Evolutionary conservation across 2,888 invertebrate genomes (phyloP), one percentile per base, ranked within the genome.

Genomic region (Tiliacea citrago): DNA sequence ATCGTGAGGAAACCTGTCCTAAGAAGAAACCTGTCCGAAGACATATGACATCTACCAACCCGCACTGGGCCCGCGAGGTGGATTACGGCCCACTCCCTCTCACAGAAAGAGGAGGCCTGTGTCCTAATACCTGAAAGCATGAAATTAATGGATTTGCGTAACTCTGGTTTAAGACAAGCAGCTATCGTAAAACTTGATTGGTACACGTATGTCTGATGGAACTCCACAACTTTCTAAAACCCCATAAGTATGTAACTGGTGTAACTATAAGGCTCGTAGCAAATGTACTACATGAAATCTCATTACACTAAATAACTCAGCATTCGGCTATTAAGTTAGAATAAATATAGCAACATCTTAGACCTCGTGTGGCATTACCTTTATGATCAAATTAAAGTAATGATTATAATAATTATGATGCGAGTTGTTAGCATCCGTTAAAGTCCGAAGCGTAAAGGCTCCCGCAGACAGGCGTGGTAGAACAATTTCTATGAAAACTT

Each of bases 331-430:
- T 45, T 24, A 45, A 45, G 7, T 4, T 18, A 24, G 24, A 63
- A 18, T 24, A 45, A 24, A 63, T 18, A 45, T 24, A 45, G 12
- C 62, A 29, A 24, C 24, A 29, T 12, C n/a, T 42, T 18, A 24
- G 0, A 42, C 12, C n/a, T 55, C 24, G 35, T 75, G 71, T 79
- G 70, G 51, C 21, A 76, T 75, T 74, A 81, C 45, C 60, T 53
- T 71, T 67, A 81, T 12, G 66, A 75, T 74, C 16, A 45, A 66
- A 77, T 82, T 82, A 71, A 49, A 66, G 13, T 45, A 39, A 75
- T 72, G 76, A 75, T 81, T 68, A 75, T 79, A 47, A 79, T 83
- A 85, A 86, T 77, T 81, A 84, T 60, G 62, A 60, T 29, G 60
- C 51, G 13, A 74, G 83, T 60, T 47, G 71, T 73, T 73, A 60